Percentiles rank a stretch among this genome's conserved stretches.
phyloP scores from a whole-genome alignment of 2,113 vertebrate genomes.

The Datnioides undecimradiatus region DNA sequence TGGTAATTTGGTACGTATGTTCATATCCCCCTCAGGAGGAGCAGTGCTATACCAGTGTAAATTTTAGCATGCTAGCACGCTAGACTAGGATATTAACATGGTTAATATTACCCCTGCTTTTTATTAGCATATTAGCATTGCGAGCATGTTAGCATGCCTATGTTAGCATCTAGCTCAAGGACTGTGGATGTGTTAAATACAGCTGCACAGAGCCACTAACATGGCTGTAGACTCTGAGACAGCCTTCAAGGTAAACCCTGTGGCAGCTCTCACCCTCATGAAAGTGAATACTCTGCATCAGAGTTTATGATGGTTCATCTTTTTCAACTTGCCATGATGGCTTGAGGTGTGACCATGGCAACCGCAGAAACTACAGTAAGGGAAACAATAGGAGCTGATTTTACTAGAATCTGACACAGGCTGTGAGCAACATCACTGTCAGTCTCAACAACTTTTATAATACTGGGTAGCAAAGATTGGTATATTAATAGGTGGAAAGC shows the following conservation, averaged over 20 bases:
- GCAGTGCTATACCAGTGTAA: too few relatives aligned
- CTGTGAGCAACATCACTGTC: not conserved
- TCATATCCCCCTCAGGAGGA: not conserved
- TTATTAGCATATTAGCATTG: not conserved
- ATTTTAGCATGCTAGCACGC: not conserved
- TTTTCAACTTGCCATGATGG: not conserved
- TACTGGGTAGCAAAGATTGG: not conserved
- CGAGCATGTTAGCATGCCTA: not conserved
- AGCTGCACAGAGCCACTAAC: not conserved
- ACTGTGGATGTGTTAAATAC: not conserved
- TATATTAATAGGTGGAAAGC: not conserved
- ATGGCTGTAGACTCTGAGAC: not conserved
- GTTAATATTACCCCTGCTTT: not conserved
- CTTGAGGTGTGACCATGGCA: not conserved
- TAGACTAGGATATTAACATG: not conserved
- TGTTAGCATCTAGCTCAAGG: not conserved
- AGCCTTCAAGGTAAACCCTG: not conserved
- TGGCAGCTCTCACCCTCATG: not conserved
- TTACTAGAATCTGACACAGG: not conserved
- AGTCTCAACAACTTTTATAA: not conserved
- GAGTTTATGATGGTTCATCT: not conserved
- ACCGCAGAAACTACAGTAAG: not conserved
- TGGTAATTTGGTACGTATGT: not conserved
- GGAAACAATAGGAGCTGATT: constrained; percentile 2
- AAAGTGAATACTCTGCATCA: not conserved